phyloP scores from a whole-genome alignment of 2,888 invertebrate species.

The Margaritifera margaritifera region DNA sequence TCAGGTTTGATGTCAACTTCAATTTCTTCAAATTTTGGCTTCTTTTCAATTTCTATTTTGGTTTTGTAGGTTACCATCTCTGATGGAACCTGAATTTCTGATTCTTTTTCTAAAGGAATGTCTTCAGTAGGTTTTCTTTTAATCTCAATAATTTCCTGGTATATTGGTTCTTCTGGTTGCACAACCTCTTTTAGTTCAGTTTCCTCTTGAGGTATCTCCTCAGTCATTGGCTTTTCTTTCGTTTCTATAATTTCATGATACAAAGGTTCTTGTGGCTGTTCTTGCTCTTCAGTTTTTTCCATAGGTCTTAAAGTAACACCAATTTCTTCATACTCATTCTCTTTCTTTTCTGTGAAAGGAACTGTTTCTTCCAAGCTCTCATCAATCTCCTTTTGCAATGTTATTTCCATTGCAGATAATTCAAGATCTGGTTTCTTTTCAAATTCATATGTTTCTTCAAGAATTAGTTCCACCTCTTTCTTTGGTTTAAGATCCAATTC shows the following conservation, averaged over 20 bases:
- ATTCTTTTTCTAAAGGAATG: neutral
- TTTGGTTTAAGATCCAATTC: constrained; percentile 18
- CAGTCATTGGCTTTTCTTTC: constrained; percentile 4
- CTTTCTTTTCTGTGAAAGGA: no score
- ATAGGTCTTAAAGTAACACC: constrained; percentile 19
- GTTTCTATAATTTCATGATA: constrained; percentile 3
- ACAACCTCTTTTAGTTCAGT: constrained; percentile 12
- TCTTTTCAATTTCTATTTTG: neutral
- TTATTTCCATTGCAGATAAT: no score
- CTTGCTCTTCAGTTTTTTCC: constrained; percentile 4
- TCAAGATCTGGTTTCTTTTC: neutral
- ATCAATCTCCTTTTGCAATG: no score
- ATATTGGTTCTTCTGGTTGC: constrained; percentile 10
- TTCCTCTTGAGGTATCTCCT: constrained; percentile 5
- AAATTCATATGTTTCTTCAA: constrained; percentile 1
- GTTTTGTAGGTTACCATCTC: constrained; percentile 4
- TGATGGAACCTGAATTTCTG: constrained; percentile 1
- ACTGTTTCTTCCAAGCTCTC: no score
- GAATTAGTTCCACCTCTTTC: constrained; percentile 4
- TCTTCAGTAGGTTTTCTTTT: constrained; percentile 5
- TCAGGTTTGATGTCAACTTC: no score
- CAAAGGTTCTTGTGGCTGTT: constrained; percentile 20
- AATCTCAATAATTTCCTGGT: constrained; percentile 4
- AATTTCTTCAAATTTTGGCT: no score
- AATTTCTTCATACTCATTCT: constrained; percentile 18